These are phyloP conservation scores for Drosophila demipolita DNA, from an alignment of 2,888 invertebrate genomes.

Conservation along the genomic window DNA sequence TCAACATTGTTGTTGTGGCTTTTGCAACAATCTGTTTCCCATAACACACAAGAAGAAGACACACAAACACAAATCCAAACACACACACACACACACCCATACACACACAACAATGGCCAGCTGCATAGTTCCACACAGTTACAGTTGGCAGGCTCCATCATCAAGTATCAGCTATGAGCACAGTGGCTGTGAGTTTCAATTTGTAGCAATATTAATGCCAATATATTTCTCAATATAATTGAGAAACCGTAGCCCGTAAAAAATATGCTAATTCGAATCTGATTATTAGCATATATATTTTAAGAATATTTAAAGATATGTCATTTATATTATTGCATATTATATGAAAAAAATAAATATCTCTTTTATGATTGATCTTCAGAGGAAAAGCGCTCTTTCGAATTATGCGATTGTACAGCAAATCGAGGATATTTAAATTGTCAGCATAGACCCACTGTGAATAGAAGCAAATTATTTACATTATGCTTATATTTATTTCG, in stretches of 20 bases:
- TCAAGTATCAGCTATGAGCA: conserved; percentile 4
- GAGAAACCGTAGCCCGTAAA: background rate
- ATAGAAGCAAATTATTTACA: conserved; percentile 58
- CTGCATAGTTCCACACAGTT: conserved; percentile 24
- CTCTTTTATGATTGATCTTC: background rate
- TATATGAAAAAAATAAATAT: background rate
- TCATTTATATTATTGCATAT: background rate
- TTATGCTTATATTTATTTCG: conserved; percentile 72
- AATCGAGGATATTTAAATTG: background rate
- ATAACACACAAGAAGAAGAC: conserved; percentile 7
- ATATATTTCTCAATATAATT: background rate
- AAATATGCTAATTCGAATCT: background rate
- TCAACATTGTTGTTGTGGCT: conserved; percentile 37
- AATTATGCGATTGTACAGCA: background rate
- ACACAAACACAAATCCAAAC: conserved; percentile 13
- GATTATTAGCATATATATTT: background rate
- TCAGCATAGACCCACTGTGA: conserved; percentile 51
- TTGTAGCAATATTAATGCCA: background rate
- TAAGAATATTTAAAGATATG: background rate
- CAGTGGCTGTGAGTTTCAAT: background rate
- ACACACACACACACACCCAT: conserved; percentile 20
- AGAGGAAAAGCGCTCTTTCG: background rate
- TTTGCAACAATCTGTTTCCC: conserved; percentile 58
- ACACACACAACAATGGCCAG: conserved; percentile 30
- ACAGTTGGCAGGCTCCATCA: conserved; percentile 33